Conservation (phyloP, 2,113 vertebrate genomes). For the Benitochromis conjunctus region DNA sequence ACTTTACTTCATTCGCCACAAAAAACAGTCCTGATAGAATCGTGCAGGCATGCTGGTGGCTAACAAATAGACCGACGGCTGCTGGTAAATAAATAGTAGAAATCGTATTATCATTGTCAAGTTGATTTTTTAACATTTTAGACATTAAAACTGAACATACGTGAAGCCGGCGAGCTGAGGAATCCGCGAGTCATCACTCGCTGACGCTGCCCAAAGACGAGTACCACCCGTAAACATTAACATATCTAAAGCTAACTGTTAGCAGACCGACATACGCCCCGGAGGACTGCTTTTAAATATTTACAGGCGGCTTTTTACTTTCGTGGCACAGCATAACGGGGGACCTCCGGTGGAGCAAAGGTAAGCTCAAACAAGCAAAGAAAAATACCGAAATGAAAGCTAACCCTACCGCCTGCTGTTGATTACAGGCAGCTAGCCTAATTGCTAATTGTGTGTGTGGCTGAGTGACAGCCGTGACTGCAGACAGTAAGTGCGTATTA, state of each 20-base stretch:
- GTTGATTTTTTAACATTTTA: neutral
- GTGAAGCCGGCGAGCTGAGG: neutral
- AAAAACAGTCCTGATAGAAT: neutral
- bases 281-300: neutral
- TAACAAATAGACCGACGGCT: neutral
- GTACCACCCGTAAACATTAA: neutral
- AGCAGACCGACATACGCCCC: constrained; percentile 18
- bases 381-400: neutral
- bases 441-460: constrained; percentile 7
- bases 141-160: neutral
- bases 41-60: neutral
- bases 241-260: constrained; percentile 31
- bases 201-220: neutral
- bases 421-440: neutral
- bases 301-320: neutral
- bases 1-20: rapidly evolving
- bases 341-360: neutral
- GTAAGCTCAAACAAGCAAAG: neutral
- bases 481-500: neutral
- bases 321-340: neutral
- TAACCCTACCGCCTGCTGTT: neutral
- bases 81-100: neutral
- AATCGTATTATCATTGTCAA: neutral
- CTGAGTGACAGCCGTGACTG: constrained; percentile 1
- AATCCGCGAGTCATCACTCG: neutral